These are phyloP conservation scores for Metacarcinus magister DNA, from an alignment of 2,888 invertebrate genomes.

Conservation along the genomic window DNA sequence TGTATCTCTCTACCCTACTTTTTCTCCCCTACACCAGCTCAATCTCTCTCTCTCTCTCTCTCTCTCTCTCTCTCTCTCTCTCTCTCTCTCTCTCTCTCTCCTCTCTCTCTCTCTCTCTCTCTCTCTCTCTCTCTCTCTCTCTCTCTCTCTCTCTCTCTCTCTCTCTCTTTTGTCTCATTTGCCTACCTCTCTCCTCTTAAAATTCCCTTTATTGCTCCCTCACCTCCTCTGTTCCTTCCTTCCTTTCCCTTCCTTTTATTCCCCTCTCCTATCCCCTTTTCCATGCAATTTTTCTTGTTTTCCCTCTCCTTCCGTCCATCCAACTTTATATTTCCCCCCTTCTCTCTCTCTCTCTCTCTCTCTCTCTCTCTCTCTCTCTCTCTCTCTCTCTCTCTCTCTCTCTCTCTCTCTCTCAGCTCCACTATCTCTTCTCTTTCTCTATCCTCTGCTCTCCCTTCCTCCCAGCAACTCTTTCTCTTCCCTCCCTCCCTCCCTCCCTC, in stretches of 20 bases:
- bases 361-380: background rate
- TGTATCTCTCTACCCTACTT: too few species aligned
- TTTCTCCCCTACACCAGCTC: background rate
- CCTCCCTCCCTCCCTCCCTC: background rate
- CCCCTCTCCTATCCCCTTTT: too few species aligned
- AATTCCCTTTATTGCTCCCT: too few species aligned
- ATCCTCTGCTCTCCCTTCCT: background rate
- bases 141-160: background rate
- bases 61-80: background rate
- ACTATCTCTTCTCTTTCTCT: background rate
- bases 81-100: background rate
- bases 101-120: background rate
- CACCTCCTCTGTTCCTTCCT: too few species aligned
- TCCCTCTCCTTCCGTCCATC: background rate
- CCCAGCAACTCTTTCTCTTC: background rate
- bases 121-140: background rate
- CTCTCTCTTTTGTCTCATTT: too few species aligned
- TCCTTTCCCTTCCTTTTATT: too few species aligned
- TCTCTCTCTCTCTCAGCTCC: background rate
- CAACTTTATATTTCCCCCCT: background rate
- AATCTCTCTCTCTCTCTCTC: background rate
- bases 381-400: background rate
- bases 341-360: background rate
- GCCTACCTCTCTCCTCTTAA: background rate
- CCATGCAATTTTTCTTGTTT: too few species aligned